Evolutionary conservation across 2,888 invertebrate genomes (phyloP).

Genomic region (Lasioglossum figueresi): DNA sequence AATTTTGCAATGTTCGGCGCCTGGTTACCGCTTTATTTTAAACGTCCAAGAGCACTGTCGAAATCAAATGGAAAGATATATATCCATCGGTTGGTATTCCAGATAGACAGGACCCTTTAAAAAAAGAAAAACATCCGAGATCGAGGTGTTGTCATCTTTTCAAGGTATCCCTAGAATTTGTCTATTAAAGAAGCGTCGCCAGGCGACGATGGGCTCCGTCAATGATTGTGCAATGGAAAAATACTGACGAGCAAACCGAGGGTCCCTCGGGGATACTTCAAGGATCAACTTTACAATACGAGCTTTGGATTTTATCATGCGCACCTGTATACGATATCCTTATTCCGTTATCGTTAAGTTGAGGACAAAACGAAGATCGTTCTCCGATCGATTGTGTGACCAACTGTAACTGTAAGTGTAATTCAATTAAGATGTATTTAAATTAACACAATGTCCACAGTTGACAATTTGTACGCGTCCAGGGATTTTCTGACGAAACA

Average conservation of each 20-base stretch:
- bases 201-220: conserved; percentile 21
- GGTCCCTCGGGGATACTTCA: conserved; percentile 50
- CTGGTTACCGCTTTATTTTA: neutral
- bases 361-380: neutral
- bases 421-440: too few relatives aligned
- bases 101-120: neutral
- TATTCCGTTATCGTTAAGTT: conserved; percentile 8
- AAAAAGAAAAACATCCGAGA: neutral
- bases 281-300: conserved; percentile 52
- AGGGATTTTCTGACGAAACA: neutral
- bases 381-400: neutral
- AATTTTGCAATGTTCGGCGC: conserved; percentile 37
- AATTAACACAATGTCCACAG: neutral
- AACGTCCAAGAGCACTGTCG: neutral
- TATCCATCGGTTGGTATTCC: neutral
- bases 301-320: conserved; percentile 33
- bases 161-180: conserved; percentile 8
- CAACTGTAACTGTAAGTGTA: too few relatives aligned
- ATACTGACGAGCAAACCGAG: conserved; percentile 29
- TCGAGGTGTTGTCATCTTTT: conserved; percentile 15
- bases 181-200: neutral
- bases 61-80: neutral
- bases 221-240: conserved; percentile 55
- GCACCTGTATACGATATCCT: conserved; percentile 33
- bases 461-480: neutral